Evolutionary conservation across 2,797 vertebrate genomes (phyloP), one percentile per base, ranked within the genome.

Genomic region (Leuciscus waleckii): DNA sequence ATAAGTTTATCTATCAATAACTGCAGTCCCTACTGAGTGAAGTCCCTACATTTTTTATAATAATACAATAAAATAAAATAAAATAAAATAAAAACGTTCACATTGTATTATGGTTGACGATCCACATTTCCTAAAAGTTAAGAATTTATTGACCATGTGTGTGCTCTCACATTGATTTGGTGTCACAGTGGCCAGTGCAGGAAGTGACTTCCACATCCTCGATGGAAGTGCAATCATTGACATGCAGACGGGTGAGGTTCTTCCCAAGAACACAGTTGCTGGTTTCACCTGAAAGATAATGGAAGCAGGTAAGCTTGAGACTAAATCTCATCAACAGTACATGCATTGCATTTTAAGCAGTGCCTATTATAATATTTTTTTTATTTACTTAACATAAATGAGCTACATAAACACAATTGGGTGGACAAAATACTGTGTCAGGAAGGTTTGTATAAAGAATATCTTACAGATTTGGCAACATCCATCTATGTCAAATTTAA

Each of bases 381-480:
- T 17, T 11, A 32, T 32, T 78, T 63, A 56, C 5, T 68, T n/a
- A 26, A 70, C 23, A n/a, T 71, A 7, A 43, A 71, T 71, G 39
- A 16, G 6, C 68, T 71, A 21, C 21, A 41, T 41, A 13, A n/a
- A 41, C 9, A 70, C 39, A 70, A 14, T 4, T 4, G 13, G 43
- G 43, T 46, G 13, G 43, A 14, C 43, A 14, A 41, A 51, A 46
- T 7, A 46, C n/a, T 2, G 26, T 54, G 35, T 75, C 19, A 11
- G n/a, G 29, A 19, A 54, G 23, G n/a, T 49, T 32, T 68, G 54
- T 58, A 73, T 51, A 39, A 17, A 56, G 4, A 17, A 63, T 87
- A 86, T 96, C 96, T 96, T 92, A 97, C 97, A 97, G 6, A 86
- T 94, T 87, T 90, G 89, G 87, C 96, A 97, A 82, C 97, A 97